phyloP scores from a whole-genome alignment of 2,113 vertebrate species.

The Hippocampus barbouri region DNA sequence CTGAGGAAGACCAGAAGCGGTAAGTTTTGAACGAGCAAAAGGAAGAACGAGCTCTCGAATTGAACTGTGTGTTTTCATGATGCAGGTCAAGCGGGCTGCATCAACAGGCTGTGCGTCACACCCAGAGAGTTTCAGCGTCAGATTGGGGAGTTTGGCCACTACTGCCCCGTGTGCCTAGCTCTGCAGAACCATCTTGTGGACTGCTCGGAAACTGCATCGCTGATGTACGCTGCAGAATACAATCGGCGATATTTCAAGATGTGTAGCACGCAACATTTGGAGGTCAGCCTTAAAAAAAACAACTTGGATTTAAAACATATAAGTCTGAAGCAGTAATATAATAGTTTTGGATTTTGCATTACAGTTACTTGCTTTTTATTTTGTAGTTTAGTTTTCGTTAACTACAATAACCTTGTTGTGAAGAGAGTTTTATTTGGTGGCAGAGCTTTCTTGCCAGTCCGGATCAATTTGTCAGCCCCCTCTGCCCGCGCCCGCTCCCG shows the following conservation, averaged over 20 bases:
- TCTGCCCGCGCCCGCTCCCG: conserved; percentile 79
- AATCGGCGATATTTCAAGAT: conserved; percentile 85
- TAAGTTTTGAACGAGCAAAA: conserved; percentile 51
- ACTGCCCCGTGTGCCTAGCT: conserved; percentile 88
- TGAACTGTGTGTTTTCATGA: background rate
- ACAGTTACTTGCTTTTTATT: too few species aligned
- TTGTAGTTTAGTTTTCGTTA: too few species aligned
- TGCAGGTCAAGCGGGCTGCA: conserved; percentile 81
- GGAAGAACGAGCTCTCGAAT: background rate
- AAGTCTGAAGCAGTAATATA: too few species aligned
- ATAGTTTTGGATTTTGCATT: too few species aligned
- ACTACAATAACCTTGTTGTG: background rate
- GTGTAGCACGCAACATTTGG: conserved; percentile 77
- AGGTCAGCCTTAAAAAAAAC: conserved; percentile 63
- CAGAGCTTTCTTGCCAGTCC: conserved; percentile 84
- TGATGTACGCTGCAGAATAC: conserved; percentile 84
- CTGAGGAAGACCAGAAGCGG: conserved; percentile 78
- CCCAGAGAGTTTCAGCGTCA: conserved; percentile 76
- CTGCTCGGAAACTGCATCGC: conserved; percentile 68
- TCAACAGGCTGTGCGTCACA: conserved; percentile 83
- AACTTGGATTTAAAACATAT: too few species aligned
- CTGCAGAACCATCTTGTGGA: conserved; percentile 80
- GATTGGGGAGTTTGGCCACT: conserved; percentile 84
- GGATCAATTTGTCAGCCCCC: conserved; percentile 79
- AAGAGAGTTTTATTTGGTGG: background rate